phyloP scores from a whole-genome alignment of 2,113 vertebrate genomes.

The Anolis carolinensis region DNA sequence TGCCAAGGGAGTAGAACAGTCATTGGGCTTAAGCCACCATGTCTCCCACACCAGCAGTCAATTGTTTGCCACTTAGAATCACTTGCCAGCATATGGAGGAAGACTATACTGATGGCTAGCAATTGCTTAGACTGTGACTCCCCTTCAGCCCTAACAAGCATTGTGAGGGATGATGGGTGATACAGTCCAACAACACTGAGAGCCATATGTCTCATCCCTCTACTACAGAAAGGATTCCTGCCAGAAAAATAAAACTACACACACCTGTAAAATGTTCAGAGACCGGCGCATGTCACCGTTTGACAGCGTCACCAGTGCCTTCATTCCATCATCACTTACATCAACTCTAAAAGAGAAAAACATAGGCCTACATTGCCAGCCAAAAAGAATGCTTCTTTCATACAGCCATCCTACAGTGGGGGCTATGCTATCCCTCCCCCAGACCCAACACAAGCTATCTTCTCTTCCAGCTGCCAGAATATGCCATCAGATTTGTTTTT shows the following conservation, averaged over 20 bases:
- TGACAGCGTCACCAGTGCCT: slow-evolving; percentile 91
- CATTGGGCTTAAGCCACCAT: background rate
- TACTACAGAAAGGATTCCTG: background rate
- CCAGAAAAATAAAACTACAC: background rate
- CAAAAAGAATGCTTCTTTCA: background rate
- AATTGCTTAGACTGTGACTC: background rate
- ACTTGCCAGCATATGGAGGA: background rate
- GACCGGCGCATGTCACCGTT: slow-evolving; percentile 95
- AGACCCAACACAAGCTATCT: too few relatives aligned
- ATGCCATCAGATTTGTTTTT: too few relatives aligned
- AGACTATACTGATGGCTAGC: background rate
- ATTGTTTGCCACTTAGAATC: background rate
- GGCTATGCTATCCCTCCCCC: too few relatives aligned
- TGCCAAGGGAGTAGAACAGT: slow-evolving; percentile 58
- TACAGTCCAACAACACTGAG: too few relatives aligned
- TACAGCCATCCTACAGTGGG: too few relatives aligned
- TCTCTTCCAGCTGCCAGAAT: too few relatives aligned
- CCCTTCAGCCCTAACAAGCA: background rate
- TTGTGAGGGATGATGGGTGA: background rate
- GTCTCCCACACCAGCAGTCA: background rate
- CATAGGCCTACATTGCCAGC: too few relatives aligned
- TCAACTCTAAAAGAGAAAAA: slow-evolving; percentile 81
- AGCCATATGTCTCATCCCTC: too few relatives aligned
- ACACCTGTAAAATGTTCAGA: slow-evolving; percentile 94
- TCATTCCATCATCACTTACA: slow-evolving; percentile 90